Evolutionary conservation across 2,888 invertebrate genomes (phyloP).

Genomic region (Erpobdella octoculata): DNA sequence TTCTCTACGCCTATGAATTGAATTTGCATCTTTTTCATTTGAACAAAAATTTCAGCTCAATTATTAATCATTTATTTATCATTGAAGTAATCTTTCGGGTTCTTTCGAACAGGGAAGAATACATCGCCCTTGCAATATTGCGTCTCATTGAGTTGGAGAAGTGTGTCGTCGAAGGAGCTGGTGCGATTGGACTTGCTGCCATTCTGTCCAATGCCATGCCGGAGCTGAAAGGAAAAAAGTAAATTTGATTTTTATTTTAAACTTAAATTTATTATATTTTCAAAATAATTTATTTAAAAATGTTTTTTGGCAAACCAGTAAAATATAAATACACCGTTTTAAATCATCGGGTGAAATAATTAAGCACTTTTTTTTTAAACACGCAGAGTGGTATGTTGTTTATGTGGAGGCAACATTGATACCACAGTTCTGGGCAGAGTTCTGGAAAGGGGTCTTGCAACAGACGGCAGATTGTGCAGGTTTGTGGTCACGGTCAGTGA

Average conservation of each 20-base stretch:
- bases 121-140: slow-evolving; percentile 73
- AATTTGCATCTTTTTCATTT: too few species aligned
- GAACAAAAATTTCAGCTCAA: too few species aligned
- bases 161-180: slow-evolving; percentile 83
- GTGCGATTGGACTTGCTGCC: slow-evolving; percentile 76
- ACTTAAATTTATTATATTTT: not conserved
- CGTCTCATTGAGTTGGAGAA: slow-evolving; percentile 74
- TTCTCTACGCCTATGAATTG: too few species aligned
- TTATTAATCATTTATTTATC: too few species aligned
- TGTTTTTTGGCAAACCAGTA: too few species aligned
- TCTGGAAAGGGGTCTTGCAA: slow-evolving; percentile 77
- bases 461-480: slow-evolving; percentile 65
- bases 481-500: slow-evolving; percentile 65
- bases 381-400: slow-evolving; percentile 68
- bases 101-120: slow-evolving; percentile 57
- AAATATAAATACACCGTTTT: too few species aligned
- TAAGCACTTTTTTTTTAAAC: not conserved
- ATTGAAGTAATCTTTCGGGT: not conserved
- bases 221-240: slow-evolving; percentile 74
- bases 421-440: slow-evolving; percentile 80
- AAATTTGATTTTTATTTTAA: not conserved
- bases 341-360: too few species aligned
- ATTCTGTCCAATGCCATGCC: slow-evolving; percentile 72
- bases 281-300: too few species aligned
- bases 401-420: slow-evolving; percentile 81